These are phyloP conservation scores for Cryptus viduatorius DNA, from an alignment of 2,888 invertebrate species.

Conservation along the genomic window DNA sequence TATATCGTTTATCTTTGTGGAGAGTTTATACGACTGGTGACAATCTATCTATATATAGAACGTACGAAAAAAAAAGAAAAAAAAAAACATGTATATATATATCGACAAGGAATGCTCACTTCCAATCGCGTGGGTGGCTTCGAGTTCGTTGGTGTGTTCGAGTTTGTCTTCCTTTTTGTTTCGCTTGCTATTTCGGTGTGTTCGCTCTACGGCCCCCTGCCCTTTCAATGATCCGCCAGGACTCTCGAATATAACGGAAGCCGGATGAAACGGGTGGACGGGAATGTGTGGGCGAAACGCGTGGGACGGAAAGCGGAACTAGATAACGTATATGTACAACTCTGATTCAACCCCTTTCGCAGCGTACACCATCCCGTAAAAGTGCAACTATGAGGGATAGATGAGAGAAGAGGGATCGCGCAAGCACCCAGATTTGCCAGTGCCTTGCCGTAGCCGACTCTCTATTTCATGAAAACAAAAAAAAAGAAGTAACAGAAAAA, in stretches of 20 bases:
- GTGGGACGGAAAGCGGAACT: slow-evolving; percentile 50
- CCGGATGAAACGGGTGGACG: slow-evolving; percentile 52
- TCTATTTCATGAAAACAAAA: not conserved
- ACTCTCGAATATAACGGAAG: slow-evolving; percentile 50
- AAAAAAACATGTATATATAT: not conserved
- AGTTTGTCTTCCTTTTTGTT: slow-evolving; percentile 36
- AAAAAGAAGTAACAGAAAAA: slow-evolving; percentile 13
- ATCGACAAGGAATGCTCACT: not conserved
- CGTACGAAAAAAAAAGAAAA: not conserved
- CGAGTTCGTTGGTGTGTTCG: not conserved
- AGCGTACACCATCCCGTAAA: slow-evolving; percentile 16
- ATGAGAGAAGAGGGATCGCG: slow-evolving; percentile 26
- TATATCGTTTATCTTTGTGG: slow-evolving; percentile 13
- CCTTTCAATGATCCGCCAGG: slow-evolving; percentile 54
- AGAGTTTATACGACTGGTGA: not conserved
- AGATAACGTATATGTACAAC: slow-evolving; percentile 40
- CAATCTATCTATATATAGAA: not conserved
- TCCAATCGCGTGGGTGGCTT: not conserved
- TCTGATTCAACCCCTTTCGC: not conserved
- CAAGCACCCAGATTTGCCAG: slow-evolving; percentile 28
- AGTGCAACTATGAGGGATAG: slow-evolving; percentile 32
- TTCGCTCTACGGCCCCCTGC: not conserved
- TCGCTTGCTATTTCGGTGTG: slow-evolving; percentile 20
- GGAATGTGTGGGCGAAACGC: slow-evolving; percentile 36
- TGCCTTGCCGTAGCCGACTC: not conserved